Conservation (phyloP, 92 coral and sea anemone genomes). For the Siderastrea radians region DNA sequence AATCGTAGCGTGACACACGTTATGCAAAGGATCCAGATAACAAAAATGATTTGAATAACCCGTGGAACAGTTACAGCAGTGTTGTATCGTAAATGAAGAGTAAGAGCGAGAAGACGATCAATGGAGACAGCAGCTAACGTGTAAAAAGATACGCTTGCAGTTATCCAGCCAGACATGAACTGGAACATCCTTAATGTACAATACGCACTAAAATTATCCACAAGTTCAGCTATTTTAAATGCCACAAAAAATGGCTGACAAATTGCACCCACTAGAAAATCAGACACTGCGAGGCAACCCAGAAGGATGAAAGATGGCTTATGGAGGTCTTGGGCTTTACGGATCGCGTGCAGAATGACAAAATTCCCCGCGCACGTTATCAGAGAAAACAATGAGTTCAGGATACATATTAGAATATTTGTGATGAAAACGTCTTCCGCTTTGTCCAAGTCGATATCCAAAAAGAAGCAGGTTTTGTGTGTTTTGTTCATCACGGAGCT, state of each 20-base stretch:
- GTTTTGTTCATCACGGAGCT: background rate
- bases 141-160: constrained; percentile 39
- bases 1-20: background rate
- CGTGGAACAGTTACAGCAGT: constrained; percentile 9
- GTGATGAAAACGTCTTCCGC: background rate
- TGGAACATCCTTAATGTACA: constrained; percentile 14
- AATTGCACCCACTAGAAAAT: constrained; percentile 31
- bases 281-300: constrained; percentile 41
- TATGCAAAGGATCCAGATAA: background rate
- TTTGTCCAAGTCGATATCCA: background rate
- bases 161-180: constrained; percentile 30
- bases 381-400: constrained; percentile 34
- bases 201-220: background rate
- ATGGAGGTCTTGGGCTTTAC: background rate
- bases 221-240: constrained; percentile 35
- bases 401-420: background rate
- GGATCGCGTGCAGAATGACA: constrained; percentile 20
- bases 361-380: constrained; percentile 9
- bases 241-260: constrained; percentile 44
- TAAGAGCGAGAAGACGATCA: constrained; percentile 54
- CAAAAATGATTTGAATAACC: background rate
- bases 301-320: constrained; percentile 37
- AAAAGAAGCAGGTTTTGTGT: background rate
- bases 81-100: constrained; percentile 44
- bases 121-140: constrained; percentile 21